Conservation (phyloP, 2,888 invertebrate species). For the Epirrita christyi region DNA sequence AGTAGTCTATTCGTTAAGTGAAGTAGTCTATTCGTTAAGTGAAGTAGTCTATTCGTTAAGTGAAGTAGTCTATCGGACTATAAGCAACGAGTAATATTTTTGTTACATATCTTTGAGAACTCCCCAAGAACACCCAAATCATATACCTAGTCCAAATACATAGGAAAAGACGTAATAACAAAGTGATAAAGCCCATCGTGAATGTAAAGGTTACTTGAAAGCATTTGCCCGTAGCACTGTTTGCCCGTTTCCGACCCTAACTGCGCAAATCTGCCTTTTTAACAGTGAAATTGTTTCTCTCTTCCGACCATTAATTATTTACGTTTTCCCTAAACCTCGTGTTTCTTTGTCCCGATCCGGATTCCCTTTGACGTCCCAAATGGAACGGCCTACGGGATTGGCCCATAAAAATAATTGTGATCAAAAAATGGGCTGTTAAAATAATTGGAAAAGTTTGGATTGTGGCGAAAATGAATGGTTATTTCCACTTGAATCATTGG, state of each 20-base stretch:
- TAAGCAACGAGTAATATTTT: too few species aligned
- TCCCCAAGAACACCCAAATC: too few species aligned
- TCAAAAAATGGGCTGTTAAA: constrained; percentile 21
- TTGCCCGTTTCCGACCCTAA: constrained; percentile 7
- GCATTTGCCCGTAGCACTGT: constrained; percentile 1
- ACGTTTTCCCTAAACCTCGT: constrained; percentile 26
- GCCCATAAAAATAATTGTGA: constrained; percentile 28
- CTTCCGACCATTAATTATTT: constrained; percentile 32
- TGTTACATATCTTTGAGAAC: too few species aligned
- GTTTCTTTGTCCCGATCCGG: constrained; percentile 23
- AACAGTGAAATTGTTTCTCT: constrained; percentile 24
- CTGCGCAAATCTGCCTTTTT: constrained; percentile 20
- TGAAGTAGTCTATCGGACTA: too few species aligned
- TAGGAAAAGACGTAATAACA: too few species aligned
- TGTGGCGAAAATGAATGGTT: background rate
- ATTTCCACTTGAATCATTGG: background rate
- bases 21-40: too few species aligned
- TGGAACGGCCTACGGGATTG: constrained; percentile 12
- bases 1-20: too few species aligned
- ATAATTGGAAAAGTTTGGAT: constrained; percentile 24
- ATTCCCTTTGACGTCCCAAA: constrained; percentile 23
- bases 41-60: too few species aligned
- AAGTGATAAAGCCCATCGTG: too few species aligned
- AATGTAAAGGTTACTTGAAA: constrained; percentile 1
- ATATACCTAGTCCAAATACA: too few species aligned